Base-by-base conservation (phyloP, 2,113 vertebrate genomes). In the Pelusios castaneus region DNA sequence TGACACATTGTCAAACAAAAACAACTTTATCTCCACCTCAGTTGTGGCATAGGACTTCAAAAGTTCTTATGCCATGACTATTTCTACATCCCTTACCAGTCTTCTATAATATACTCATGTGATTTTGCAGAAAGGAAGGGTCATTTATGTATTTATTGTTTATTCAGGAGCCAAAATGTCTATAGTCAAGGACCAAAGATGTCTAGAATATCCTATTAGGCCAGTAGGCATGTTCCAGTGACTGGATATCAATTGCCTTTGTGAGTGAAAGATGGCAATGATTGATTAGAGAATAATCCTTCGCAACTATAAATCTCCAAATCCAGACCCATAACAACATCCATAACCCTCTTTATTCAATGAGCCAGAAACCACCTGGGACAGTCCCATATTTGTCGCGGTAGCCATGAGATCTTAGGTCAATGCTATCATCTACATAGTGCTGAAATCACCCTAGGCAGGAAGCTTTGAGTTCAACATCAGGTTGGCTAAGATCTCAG, bases 141-240 rank as follows among this genome's bases (percentile, higher is more conserved):
- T 5, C 85, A 92, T 87, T 56, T 34, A 55, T 88, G 5, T 47
- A 85, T 73, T 90, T 96, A 12, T 83, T 10, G 31, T 78, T 58
- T 89, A 83, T 88, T 47, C 95, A 41, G 19, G 3, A 89, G 34
- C 2, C 8, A 51, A 56, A 1, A 3, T 2, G 49, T 58, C 47
- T 8, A 29, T 47, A 79, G 4, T 29, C 84, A 27, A 14, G 86
- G 79, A 89, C 3, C 38, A 88, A 92, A 90, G 24, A 29, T 47
- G 25, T 27, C 31, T 55, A 47, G 34, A 82, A 14, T 41, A 70
- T n/a, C 17, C 22, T 73, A 84, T 25, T 45, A 88, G 81, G 8
- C 22, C 51, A 84, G 43, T 31, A 75, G 6, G 0, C 1, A 1
- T 34, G 2, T 55, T 38, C 7, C 51, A 34, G 29, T 14, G 7